phyloP scores from a whole-genome alignment of 2,888 invertebrate genomes.

The Atherix ibis region DNA sequence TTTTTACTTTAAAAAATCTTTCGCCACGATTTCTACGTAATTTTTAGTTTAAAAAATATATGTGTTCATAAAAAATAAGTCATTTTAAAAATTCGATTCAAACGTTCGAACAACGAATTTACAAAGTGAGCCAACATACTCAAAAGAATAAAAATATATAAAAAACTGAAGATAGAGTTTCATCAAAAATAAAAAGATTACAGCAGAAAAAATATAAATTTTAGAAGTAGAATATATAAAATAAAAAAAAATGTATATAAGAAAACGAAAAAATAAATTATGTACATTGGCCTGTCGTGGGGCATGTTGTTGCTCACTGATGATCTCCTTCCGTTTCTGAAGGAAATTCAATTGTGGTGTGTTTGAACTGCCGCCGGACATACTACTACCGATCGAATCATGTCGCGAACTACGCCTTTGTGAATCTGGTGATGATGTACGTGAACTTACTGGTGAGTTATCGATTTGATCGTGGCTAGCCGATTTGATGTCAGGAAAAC shows the following conservation, averaged over 20 bases:
- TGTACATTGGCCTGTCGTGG: constrained; percentile 25
- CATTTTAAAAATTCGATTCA: too few relatives aligned
- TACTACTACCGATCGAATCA: constrained; percentile 23
- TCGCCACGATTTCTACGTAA: too few relatives aligned
- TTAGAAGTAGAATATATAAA: neutral
- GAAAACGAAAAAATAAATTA: constrained; percentile 1
- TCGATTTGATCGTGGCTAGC: constrained; percentile 25
- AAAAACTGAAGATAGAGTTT: too few relatives aligned
- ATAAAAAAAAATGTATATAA: constrained; percentile 1
- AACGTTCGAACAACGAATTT: too few relatives aligned
- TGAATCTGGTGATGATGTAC: constrained; percentile 39
- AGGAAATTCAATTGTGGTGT: constrained; percentile 39
- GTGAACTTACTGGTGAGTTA: constrained; percentile 38
- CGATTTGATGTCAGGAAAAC: constrained; percentile 29
- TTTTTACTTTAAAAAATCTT: too few relatives aligned
- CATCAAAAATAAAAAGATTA: neutral
- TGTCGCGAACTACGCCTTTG: constrained; percentile 29
- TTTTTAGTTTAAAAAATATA: too few relatives aligned
- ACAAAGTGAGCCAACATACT: too few relatives aligned
- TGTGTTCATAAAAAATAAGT: too few relatives aligned
- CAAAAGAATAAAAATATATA: too few relatives aligned
- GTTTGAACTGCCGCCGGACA: constrained; percentile 25
- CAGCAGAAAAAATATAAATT: neutral
- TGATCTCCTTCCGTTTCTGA: constrained; percentile 31
- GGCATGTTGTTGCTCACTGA: constrained; percentile 27